Evolutionary conservation across 2,113 vertebrate genomes (phyloP).

Genomic region (Galbula dea): DNA sequence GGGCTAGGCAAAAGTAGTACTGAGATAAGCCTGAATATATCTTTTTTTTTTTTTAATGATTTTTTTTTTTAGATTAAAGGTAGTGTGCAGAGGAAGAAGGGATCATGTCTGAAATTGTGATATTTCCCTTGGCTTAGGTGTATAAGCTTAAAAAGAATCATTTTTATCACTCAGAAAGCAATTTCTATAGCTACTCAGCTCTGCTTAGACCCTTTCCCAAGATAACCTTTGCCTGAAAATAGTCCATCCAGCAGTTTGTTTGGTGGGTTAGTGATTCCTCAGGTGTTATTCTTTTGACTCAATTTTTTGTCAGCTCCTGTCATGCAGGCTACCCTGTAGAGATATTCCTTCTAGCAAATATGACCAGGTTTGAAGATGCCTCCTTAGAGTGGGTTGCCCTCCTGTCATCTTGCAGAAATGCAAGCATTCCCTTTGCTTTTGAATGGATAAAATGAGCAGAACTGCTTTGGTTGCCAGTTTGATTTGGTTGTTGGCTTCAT

Average conservation of each 20-base stretch:
- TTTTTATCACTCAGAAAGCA: slow-evolving; percentile 21
- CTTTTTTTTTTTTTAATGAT: not conserved
- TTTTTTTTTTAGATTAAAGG: not conserved
- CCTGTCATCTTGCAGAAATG: not conserved
- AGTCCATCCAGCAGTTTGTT: not conserved
- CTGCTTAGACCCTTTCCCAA: not conserved
- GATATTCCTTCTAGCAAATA: not conserved
- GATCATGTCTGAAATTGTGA: not conserved
- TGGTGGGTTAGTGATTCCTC: not conserved
- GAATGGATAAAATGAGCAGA: not conserved
- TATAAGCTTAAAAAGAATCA: not conserved
- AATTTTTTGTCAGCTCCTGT: not conserved
- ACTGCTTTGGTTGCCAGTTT: not conserved
- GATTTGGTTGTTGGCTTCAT: not conserved
- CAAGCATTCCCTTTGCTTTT: not conserved
- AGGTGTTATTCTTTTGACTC: not conserved
- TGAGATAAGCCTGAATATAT: not conserved
- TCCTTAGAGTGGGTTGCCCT: not conserved
- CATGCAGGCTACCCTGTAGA: not conserved
- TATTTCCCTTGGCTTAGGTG: not conserved
- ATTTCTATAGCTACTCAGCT: not conserved
- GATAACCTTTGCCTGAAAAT: not conserved
- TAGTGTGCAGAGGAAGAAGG: not conserved
- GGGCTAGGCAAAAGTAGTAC: not conserved
- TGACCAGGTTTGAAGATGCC: not conserved